Conservation (phyloP, 2,888 invertebrate species). For the Chrysomela aeneicollis region DNA sequence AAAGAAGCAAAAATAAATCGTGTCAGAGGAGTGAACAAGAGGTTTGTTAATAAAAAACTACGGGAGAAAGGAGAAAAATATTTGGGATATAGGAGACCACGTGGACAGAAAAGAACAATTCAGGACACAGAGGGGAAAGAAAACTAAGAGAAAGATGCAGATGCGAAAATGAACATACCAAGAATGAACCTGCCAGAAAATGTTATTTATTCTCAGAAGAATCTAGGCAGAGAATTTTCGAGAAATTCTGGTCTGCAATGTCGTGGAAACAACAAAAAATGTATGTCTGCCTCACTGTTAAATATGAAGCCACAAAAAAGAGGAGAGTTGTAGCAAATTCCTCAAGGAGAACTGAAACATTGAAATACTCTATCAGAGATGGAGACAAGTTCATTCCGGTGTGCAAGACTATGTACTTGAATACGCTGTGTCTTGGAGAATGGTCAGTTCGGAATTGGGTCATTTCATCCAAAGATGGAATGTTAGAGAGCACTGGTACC, state of each 20-base stretch:
- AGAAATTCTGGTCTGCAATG: neutral
- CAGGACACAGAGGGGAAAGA: neutral
- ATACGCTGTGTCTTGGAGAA: too few relatives aligned
- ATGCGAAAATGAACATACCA: neutral
- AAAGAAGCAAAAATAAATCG: neutral
- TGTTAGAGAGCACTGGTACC: too few relatives aligned
- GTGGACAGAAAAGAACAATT: neutral
- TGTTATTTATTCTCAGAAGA: neutral
- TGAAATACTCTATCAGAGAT: too few relatives aligned
- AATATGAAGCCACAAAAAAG: neutral
- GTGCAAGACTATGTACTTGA: too few relatives aligned
- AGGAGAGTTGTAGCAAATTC: neutral
- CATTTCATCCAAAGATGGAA: too few relatives aligned
- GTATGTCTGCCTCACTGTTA: neutral
- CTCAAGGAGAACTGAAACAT: neutral
- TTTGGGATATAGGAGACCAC: constrained; percentile 6
- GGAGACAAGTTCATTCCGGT: too few relatives aligned
- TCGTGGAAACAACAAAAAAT: neutral
- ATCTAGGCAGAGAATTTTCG: neutral
- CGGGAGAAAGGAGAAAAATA: neutral
- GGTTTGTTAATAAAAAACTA: constrained; percentile 7
- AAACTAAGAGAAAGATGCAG: neutral
- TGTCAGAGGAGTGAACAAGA: constrained; percentile 3
- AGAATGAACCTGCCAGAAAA: neutral
- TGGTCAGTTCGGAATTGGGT: too few relatives aligned